A percentile compares a stretch with the other conserved stretches of the same genome.
Evolutionary conservation across 1,140 invertebrate species (phyloP).

Genomic region (Gryon sp.): DNA sequence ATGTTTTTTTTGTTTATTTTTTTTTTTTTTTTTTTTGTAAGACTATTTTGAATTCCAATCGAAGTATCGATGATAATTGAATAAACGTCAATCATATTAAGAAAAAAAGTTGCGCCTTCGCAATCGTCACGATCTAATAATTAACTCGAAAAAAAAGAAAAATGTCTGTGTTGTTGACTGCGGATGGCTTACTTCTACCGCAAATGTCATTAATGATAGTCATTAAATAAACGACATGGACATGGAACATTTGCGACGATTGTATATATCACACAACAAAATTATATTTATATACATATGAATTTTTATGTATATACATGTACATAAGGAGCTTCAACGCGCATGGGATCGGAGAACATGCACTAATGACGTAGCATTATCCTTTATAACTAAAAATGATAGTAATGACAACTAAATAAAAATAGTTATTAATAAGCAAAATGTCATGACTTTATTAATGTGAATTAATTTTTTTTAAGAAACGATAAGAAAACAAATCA

Average conservation of each 20-base stretch:
- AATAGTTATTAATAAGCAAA: too few relatives aligned
- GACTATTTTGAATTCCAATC: background rate
- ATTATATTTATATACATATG: conserved; percentile 41
- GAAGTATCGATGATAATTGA: too few relatives aligned
- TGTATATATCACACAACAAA: conserved; percentile 55
- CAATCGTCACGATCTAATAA: conserved; percentile 60
- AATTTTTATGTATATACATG: conserved; percentile 59
- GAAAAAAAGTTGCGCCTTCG: background rate
- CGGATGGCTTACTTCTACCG: conserved; percentile 64
- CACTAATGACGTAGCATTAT: conserved; percentile 53
- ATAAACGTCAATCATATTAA: too few relatives aligned
- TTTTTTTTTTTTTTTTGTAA: too few relatives aligned
- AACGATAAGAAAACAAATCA: too few relatives aligned
- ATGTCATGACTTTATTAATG: too few relatives aligned
- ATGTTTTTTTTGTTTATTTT: too few relatives aligned
- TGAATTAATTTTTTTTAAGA: too few relatives aligned
- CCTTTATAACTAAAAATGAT: conserved; percentile 15
- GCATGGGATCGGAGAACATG: conserved; percentile 62
- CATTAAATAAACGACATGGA: conserved; percentile 60
- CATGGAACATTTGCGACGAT: conserved; percentile 60
- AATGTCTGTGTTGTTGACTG: conserved; percentile 64
- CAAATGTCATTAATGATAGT: conserved; percentile 60
- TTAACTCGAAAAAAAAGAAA: too few relatives aligned
- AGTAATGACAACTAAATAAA: too few relatives aligned
- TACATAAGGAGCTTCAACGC: conserved; percentile 60